Evolutionary conservation across 2,797 vertebrate species (phyloP).

Genomic region (Iguana delicatissima): DNA sequence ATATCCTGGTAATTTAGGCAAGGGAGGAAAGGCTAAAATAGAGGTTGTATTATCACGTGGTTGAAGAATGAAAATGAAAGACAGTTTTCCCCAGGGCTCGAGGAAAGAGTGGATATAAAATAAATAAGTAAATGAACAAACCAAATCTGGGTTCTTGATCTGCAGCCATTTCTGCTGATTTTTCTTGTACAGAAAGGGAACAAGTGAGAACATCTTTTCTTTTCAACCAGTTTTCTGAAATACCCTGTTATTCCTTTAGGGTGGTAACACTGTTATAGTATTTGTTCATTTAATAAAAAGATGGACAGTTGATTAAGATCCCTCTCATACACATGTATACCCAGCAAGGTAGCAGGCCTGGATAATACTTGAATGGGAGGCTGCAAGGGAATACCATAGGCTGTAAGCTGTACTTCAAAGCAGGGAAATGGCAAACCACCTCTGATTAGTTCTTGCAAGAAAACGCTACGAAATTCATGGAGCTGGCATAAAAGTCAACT

Average conservation of each 20-base stretch:
- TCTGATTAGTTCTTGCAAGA: no score
- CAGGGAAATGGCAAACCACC: no score
- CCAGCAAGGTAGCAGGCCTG: no score
- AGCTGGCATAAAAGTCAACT: no score
- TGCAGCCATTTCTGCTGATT: not conserved
- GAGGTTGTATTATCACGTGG: not conserved
- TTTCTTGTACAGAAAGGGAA: not conserved
- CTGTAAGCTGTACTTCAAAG: no score
- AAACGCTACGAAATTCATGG: no score
- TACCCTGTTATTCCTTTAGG: not conserved
- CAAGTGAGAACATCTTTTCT: not conserved
- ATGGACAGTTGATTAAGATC: not conserved
- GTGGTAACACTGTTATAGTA: not conserved
- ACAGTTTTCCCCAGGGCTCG: not conserved
- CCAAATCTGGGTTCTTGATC: not conserved
- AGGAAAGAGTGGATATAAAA: no score
- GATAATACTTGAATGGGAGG: no score
- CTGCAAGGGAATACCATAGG: no score
- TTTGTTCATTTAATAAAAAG: not conserved
- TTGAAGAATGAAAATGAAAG: not conserved
- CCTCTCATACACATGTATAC: not conserved
- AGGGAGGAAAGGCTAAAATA: not conserved
- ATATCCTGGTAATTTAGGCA: conserved; percentile 3
- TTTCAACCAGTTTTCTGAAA: not conserved
- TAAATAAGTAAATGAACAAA: no score